phyloP scores from a whole-genome alignment of 1,140 invertebrate genomes.

The Sipha flava region DNA sequence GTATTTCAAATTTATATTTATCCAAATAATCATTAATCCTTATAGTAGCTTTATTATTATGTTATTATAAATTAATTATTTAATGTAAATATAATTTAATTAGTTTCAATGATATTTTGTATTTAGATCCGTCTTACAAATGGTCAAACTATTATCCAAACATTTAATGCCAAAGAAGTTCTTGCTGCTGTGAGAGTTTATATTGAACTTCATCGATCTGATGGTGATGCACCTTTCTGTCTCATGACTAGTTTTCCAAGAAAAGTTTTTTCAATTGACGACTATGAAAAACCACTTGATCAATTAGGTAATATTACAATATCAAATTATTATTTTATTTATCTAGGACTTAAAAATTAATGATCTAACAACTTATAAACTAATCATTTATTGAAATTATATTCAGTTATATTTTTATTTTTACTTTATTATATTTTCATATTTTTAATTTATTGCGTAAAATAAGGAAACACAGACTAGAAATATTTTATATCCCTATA shows the following conservation, averaged over 20 bases:
- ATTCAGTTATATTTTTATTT: too few relatives aligned
- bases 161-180: constrained; percentile 76
- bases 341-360: too few relatives aligned
- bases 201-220: constrained; percentile 67
- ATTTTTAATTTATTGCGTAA: too few relatives aligned
- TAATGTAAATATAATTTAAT: background rate
- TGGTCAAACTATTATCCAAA: constrained; percentile 62
- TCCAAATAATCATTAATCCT: too few relatives aligned
- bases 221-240: constrained; percentile 56
- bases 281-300: constrained; percentile 77
- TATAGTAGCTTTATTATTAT: too few relatives aligned
- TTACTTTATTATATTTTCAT: too few relatives aligned
- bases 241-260: constrained; percentile 81
- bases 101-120: too few relatives aligned
- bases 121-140: constrained; percentile 53
- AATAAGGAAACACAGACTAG: too few relatives aligned
- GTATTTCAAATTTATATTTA: too few relatives aligned
- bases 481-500: too few relatives aligned
- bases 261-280: constrained; percentile 73
- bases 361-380: too few relatives aligned
- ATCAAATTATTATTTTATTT: background rate
- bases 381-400: too few relatives aligned
- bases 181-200: constrained; percentile 79
- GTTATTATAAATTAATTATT: background rate
- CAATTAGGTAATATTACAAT: constrained; percentile 55